These are phyloP conservation scores for Zelleria hepariella DNA, from an alignment of 2,888 invertebrate species.

Conservation along the genomic window DNA sequence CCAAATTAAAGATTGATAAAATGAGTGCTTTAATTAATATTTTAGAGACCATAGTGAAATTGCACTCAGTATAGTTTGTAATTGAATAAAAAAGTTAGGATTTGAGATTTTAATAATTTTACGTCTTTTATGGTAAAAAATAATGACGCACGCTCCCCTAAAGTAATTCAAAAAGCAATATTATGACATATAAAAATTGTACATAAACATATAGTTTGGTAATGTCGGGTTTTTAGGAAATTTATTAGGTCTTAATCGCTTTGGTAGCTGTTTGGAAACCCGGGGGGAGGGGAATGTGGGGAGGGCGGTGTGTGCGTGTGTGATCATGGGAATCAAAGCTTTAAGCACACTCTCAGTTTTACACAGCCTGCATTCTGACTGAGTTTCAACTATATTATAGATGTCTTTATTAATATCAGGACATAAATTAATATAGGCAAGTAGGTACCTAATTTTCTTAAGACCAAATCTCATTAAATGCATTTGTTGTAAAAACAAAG, in stretches of 20 bases:
- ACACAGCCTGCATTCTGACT: not conserved
- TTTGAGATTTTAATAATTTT: constrained; percentile 64
- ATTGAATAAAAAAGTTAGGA: constrained; percentile 50
- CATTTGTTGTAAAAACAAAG: not conserved
- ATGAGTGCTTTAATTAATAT: constrained; percentile 64
- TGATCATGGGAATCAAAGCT: constrained; percentile 70
- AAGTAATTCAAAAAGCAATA: constrained; percentile 70
- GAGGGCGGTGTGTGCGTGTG: constrained; percentile 51
- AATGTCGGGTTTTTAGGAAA: constrained; percentile 69
- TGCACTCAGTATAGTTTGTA: constrained; percentile 62
- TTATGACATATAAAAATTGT: constrained; percentile 67
- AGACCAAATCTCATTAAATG: not conserved
- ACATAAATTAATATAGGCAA: too few relatives aligned
- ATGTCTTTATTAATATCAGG: too few relatives aligned
- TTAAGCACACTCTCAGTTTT: constrained; percentile 36
- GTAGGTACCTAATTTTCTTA: not conserved
- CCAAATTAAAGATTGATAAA: constrained; percentile 52
- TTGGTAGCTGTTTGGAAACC: constrained; percentile 51
- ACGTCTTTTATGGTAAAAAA: constrained; percentile 44
- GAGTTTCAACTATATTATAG: not conserved
- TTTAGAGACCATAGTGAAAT: constrained; percentile 51
- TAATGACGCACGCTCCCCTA: constrained; percentile 65
- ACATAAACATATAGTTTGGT: constrained; percentile 68
- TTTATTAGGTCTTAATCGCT: constrained; percentile 62
- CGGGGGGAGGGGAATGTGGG: constrained; percentile 57